These are phyloP conservation scores for Vultur gryphus DNA, from an alignment of 2,797 vertebrate genomes.

Conservation along the genomic window DNA sequence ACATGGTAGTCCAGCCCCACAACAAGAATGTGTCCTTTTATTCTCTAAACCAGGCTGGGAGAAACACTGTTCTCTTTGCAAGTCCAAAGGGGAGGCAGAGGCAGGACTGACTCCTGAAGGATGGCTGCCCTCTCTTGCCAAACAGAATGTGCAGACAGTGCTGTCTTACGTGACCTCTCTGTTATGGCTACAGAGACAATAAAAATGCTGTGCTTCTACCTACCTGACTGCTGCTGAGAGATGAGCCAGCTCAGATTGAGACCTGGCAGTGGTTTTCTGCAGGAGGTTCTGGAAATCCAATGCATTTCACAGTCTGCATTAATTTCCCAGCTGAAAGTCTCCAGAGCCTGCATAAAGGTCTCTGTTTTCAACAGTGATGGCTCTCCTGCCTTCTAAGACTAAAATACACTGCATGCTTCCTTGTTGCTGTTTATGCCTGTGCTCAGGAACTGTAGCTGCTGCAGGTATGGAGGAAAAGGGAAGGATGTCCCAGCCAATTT, in stretches of 20 bases:
- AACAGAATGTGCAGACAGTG: neutral
- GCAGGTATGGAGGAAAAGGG: neutral
- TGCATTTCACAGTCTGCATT: neutral
- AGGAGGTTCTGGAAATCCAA: neutral
- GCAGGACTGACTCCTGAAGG: neutral
- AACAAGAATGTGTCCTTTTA: neutral
- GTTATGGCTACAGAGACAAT: neutral
- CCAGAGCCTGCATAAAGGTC: neutral
- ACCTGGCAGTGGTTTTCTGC: neutral
- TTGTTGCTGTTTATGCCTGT: neutral
- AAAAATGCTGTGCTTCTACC: neutral
- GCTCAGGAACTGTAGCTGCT: neutral
- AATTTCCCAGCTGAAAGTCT: neutral
- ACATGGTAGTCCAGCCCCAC: neutral
- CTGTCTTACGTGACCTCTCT: neutral
- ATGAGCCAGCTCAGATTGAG: neutral
- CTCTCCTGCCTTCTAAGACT: neutral
- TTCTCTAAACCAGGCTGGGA: neutral
- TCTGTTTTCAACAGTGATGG: neutral
- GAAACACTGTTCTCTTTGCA: neutral
- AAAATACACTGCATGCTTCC: neutral
- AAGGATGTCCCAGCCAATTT: neutral
- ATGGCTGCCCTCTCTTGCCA: neutral
- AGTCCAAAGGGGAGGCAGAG: neutral
- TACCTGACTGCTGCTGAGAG: neutral